These are phyloP conservation scores for Theropithecus gelada DNA, from an alignment of 2,113 vertebrate genomes.

Conservation along the genomic window DNA sequence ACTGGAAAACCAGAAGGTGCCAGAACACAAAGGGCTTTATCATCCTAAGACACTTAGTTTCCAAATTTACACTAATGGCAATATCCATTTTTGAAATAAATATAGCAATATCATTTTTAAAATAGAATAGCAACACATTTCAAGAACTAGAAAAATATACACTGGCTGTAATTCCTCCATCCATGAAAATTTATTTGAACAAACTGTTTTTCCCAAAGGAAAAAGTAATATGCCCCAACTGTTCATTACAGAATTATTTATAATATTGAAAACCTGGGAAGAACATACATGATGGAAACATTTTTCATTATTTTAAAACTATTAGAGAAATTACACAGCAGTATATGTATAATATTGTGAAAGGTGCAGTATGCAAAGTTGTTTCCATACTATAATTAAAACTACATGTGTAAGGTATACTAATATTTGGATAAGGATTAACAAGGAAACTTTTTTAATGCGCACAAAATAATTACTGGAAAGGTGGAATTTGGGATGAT, in stretches of 20 bases:
- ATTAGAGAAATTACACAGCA: neutral
- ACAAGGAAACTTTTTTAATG: neutral
- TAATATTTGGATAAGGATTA: neutral
- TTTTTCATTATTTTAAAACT: neutral
- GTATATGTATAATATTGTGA: neutral
- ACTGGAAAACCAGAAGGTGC: neutral
- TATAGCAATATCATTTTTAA: slow-evolving; percentile 1
- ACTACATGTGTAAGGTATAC: neutral
- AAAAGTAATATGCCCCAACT: neutral
- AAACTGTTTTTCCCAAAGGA: neutral
- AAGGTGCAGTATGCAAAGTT: neutral
- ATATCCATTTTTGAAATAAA: neutral
- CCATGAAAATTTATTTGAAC: neutral
- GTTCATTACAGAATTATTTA: neutral
- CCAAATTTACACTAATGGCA: neutral
- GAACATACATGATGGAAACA: neutral
- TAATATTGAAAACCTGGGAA: neutral
- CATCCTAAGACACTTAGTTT: neutral
- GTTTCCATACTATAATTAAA: slow-evolving; percentile 10
- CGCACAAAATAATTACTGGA: neutral
- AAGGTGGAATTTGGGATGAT: neutral
- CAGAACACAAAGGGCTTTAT: neutral
- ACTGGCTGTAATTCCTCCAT: neutral
- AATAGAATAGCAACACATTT: neutral
- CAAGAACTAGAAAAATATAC: slow-evolving; percentile 26